Evolutionary conservation across 2,888 invertebrate species (phyloP), one percentile per base, ranked within the genome.

Genomic region (Drosophila mayaguana): DNA sequence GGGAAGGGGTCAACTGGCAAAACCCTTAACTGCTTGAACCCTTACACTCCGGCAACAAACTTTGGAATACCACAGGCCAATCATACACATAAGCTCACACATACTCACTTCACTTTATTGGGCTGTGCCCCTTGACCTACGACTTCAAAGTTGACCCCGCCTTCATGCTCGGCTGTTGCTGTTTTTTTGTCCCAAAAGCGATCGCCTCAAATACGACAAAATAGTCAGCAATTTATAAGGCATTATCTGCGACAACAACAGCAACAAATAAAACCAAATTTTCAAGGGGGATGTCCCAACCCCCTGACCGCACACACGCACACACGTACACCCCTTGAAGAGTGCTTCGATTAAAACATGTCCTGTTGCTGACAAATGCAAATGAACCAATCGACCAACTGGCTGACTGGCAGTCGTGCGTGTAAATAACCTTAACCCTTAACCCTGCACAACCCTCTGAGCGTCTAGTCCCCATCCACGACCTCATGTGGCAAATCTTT

Each of bases 181-280:
- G 72, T 78, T 50, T 50, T 50, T 28, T 83, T 75, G 75, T 78
- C 82, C 88, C 71, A 85, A 89, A 84, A 84, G 80, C 51, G 89
- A 87, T 84, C 84, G 71, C 75, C 50, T 73, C 64, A 77, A 84
- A 84, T 87, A 80, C 66, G 79, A 75, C 77, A 78, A 83, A 84
- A 89, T 81, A 83, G 79, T 60, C 82, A 78, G 69, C 70, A 85
- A 78, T 89, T 85, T 85, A 77, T 59, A 69, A 54, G 56, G 72
- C 66, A 84, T 89, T 87, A 87, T 87, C 72, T 65, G 54, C 56
- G 54, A 18, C 59, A 69, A 57, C 50, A 55, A 51, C 50, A 53
- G 43, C 45, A 55, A 70, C 60, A 60, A 63, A 34, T 50, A 43
- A 48, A 54, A 18, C 62, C 36, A 46, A 56, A 43, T 22, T 18